A percentile compares a stretch with the other conserved stretches of the same genome.
Evolutionary conservation across 2,888 invertebrate genomes (phyloP).

Genomic region (Mongoloraphidia duomilia): DNA sequence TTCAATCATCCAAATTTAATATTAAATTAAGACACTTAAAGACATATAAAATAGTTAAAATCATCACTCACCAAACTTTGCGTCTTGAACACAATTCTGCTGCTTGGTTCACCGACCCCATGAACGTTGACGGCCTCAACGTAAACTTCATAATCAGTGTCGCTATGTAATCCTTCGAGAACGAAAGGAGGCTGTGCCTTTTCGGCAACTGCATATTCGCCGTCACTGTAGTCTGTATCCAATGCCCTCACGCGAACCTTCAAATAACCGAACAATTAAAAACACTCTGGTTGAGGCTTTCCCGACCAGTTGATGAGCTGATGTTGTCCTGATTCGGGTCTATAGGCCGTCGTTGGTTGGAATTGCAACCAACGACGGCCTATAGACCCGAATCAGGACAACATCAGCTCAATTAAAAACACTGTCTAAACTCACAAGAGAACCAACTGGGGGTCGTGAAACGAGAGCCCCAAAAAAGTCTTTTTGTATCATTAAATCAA

Average conservation of each 20-base stretch:
- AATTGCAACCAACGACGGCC: too few species aligned
- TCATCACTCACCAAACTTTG: conserved; percentile 41
- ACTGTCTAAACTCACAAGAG: conserved; percentile 14
- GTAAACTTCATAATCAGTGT: conserved; percentile 66
- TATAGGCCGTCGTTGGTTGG: too few species aligned
- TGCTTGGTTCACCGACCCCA: conserved; percentile 62
- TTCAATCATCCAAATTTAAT: background rate
- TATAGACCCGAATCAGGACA: too few species aligned
- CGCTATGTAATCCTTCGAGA: conserved; percentile 55
- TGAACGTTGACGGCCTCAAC: conserved; percentile 67
- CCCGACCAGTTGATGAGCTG: too few species aligned
- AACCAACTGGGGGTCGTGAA: too few species aligned
- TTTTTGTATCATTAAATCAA: too few species aligned
- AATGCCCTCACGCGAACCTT: conserved; percentile 30
- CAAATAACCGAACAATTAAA: conserved; percentile 21
- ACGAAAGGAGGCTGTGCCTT: conserved; percentile 55
- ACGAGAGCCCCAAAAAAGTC: too few species aligned
- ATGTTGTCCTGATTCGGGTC: too few species aligned
- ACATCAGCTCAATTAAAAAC: background rate
- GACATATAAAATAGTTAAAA: background rate
- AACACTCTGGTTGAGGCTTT: too few species aligned
- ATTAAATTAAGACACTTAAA: background rate
- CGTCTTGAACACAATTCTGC: conserved; percentile 62
- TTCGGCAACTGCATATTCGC: conserved; percentile 26
- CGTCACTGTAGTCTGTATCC: conserved; percentile 22